A percentile compares a stretch with the other conserved stretches of the same genome.
Conservation (phyloP, 1,140 invertebrate species). For the Lithobius niger region DNA sequence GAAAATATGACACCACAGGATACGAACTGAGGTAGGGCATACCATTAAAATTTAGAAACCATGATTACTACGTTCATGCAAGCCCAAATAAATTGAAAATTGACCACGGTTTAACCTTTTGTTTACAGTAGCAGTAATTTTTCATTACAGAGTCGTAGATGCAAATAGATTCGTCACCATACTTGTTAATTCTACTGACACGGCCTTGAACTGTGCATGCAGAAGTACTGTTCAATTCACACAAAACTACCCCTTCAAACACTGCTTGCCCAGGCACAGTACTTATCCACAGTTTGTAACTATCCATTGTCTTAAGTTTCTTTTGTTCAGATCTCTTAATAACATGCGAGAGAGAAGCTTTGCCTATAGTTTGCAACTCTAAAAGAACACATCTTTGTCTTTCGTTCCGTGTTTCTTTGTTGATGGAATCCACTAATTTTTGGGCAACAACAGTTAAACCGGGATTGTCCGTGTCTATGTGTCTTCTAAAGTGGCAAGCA, state of each 20-base stretch:
- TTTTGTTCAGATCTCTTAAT: too few relatives aligned
- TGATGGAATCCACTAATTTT: constrained; percentile 30
- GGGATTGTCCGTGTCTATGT: constrained; percentile 14
- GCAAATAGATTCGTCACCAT: constrained; percentile 38
- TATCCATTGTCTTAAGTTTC: too few relatives aligned
- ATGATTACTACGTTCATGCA: too few relatives aligned
- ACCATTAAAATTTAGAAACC: too few relatives aligned
- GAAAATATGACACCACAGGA: too few relatives aligned
- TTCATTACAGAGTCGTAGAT: constrained; percentile 36
- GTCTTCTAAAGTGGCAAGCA: constrained; percentile 35
- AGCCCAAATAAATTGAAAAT: too few relatives aligned
- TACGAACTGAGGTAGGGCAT: too few relatives aligned
- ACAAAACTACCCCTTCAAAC: constrained; percentile 40
- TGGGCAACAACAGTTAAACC: constrained; percentile 21
- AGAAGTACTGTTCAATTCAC: constrained; percentile 37
- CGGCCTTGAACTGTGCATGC: constrained; percentile 30
- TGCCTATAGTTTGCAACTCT: constrained; percentile 20
- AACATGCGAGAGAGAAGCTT: too few relatives aligned
- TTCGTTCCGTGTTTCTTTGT: too few relatives aligned
- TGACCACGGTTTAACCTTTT: too few relatives aligned
- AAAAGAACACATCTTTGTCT: constrained; percentile 24
- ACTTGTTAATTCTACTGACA: constrained; percentile 47
- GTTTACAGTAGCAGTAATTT: constrained; percentile 36
- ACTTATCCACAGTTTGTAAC: neutral
- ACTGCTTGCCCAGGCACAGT: neutral